Evolutionary conservation across 2,888 invertebrate species (phyloP).

Genomic region (Aleiodes testaceus): DNA sequence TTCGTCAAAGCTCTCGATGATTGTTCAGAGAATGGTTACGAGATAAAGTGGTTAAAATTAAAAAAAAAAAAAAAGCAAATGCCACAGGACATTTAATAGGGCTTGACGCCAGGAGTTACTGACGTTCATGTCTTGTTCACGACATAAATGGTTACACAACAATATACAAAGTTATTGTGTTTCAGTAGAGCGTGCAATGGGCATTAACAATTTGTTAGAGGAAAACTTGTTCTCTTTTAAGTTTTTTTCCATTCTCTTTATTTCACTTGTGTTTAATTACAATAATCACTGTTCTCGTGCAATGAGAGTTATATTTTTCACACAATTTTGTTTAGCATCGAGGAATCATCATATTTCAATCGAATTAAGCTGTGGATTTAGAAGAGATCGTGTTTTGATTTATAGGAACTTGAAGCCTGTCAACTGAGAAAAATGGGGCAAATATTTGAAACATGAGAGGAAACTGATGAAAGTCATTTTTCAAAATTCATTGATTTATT

Average conservation of each 20-base stretch:
- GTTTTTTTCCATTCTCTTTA: slow-evolving; percentile 21
- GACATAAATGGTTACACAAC: slow-evolving; percentile 19
- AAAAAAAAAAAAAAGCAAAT: background rate
- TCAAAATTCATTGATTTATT: no score
- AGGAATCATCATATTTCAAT: no score
- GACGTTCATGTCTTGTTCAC: slow-evolving; percentile 22
- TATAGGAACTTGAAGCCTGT: no score
- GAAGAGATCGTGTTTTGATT: no score
- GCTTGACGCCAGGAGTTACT: slow-evolving; percentile 8
- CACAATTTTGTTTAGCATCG: no score
- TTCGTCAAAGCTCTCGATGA: no score
- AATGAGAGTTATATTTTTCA: no score
- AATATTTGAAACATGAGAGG: no score
- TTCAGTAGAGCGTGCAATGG: slow-evolving; percentile 14
- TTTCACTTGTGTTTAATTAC: slow-evolving; percentile 26
- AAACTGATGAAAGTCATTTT: no score
- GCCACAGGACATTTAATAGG: slow-evolving; percentile 13
- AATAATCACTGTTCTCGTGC: background rate
- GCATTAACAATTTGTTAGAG: slow-evolving; percentile 15
- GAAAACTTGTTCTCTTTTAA: slow-evolving; percentile 9
- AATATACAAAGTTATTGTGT: slow-evolving; percentile 28
- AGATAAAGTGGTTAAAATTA: background rate
- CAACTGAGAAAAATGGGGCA: no score
- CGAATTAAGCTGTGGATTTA: no score
- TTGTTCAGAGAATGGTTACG: background rate